Base-by-base conservation (phyloP, 2,113 vertebrate species). In the Sphaerodactylus townsendi region DNA sequence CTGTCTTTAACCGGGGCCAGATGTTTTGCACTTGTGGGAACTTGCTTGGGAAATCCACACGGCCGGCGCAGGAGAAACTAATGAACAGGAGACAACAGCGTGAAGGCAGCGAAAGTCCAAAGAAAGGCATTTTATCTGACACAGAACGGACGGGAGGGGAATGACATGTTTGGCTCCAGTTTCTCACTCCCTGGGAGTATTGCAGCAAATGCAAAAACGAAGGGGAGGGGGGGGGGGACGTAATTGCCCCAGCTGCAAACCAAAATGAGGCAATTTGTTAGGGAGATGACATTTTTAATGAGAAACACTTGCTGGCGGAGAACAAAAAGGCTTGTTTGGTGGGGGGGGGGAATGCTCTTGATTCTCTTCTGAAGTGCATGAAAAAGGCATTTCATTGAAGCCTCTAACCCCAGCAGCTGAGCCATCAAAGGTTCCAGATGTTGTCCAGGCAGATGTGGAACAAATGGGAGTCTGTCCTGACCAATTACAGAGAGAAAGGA, bases 391-490 rank as follows among this genome's bases (percentile, higher is more conserved):
- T 97, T 96, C 93, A 88, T 93, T 91, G 93, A 94, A 94, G 87
- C 90, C 66, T 97, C 96, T 96, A 89, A 91, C 94, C 93, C 94
- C 79, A 96, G 95, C 96, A 90, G 92, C 94, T 93, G 94, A 96
- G 96, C 96, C 97, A 96, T 96, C 96, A 97, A 94, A 94, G 94
- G 92, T 94, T 95, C 96, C 97, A 98, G 97, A 98, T 98, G 98
- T 97, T 97, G 95, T 90, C 94, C 92, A 56, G 90, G 89, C 97
- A 98, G 97, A 97, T 97, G 95, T 92, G 94, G 91, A 96, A 92
- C 96, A 97, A 97, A 97, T 97, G 96, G 93, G 93, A 94, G 87
- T 86, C 91, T 78, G 89, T 95, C 93, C 92, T 88, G 86, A 91
- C 88, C 93, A 91, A 93, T 93, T 82, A 81, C 88, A 92, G 89